A percentile compares a stretch with the other conserved stretches of the same genome.
Conservation (phyloP, 2,797 vertebrate species). For the Botia kubotai region DNA sequence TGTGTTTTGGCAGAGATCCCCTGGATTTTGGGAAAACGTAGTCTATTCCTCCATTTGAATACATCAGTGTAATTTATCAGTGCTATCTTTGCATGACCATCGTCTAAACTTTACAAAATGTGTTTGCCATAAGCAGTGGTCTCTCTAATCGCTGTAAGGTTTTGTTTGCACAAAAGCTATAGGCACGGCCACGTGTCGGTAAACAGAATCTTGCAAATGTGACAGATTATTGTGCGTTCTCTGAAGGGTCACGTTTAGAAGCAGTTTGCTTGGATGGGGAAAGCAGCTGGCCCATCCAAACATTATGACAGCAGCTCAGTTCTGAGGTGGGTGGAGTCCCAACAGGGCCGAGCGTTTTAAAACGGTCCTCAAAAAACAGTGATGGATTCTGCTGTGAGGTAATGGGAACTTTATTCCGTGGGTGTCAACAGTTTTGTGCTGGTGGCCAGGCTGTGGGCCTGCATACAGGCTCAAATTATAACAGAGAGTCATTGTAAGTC, state of each 20-base stretch:
- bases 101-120: conserved; percentile 39
- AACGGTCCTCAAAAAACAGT: conserved; percentile 69
- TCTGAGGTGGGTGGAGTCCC: conserved; percentile 74
- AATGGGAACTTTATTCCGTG: conserved; percentile 82
- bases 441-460: conserved; percentile 71
- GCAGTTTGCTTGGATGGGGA: conserved; percentile 50
- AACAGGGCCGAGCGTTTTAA: conserved; percentile 72
- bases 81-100: conserved; percentile 65
- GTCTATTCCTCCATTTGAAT: conserved; percentile 61
- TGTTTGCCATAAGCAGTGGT: not conserved
- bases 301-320: conserved; percentile 68
- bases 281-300: conserved; percentile 65
- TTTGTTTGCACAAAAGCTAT: conserved; percentile 32
- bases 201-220: conserved; percentile 17
- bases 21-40: conserved; percentile 40
- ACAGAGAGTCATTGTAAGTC: conserved; percentile 80
- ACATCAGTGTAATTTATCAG: conserved; percentile 70
- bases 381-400: conserved; percentile 76
- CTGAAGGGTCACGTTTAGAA: conserved; percentile 36
- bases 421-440: conserved; percentile 82
- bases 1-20: conserved; percentile 64
- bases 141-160: not conserved
- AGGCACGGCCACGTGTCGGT: conserved; percentile 2
- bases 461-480: conserved; percentile 74
- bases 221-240: conserved; percentile 4